Conservation (phyloP, 2,113 vertebrate genomes). For the Muntiacus muntjak region DNA sequence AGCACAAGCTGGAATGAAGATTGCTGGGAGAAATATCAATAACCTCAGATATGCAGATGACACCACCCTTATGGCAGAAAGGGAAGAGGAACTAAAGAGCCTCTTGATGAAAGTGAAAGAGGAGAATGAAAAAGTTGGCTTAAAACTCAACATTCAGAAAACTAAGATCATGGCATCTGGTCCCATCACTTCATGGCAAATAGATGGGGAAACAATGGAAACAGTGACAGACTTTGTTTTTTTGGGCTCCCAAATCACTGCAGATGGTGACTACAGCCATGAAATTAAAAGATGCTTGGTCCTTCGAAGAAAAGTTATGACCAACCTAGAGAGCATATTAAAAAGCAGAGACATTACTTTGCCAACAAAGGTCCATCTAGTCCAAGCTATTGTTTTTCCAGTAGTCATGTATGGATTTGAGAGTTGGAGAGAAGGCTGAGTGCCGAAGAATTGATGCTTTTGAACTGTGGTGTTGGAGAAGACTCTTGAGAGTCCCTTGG, state of each 20-base stretch:
- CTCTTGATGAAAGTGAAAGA: neutral
- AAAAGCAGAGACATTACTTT: no score
- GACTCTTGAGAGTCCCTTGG: neutral
- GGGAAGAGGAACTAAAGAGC: neutral
- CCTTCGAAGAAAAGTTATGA: no score
- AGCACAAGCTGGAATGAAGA: neutral
- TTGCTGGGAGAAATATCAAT: neutral
- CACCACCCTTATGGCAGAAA: neutral
- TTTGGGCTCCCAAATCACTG: no score
- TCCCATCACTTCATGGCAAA: neutral
- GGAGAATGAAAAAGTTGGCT: neutral
- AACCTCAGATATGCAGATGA: neutral
- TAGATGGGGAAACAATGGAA: neutral
- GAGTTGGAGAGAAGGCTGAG: no score
- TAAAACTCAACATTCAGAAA: neutral
- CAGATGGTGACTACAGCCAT: no score
- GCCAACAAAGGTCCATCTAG: no score
- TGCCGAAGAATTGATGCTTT: neutral
- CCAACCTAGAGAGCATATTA: no score
- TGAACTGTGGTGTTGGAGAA: neutral
- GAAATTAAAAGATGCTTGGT: no score
- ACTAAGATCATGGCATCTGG: neutral
- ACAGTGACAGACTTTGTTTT: no score
- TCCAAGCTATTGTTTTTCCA: no score
- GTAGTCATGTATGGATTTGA: no score